phyloP scores from a whole-genome alignment of 2,113 vertebrate species.

The Philantomba maxwellii region DNA sequence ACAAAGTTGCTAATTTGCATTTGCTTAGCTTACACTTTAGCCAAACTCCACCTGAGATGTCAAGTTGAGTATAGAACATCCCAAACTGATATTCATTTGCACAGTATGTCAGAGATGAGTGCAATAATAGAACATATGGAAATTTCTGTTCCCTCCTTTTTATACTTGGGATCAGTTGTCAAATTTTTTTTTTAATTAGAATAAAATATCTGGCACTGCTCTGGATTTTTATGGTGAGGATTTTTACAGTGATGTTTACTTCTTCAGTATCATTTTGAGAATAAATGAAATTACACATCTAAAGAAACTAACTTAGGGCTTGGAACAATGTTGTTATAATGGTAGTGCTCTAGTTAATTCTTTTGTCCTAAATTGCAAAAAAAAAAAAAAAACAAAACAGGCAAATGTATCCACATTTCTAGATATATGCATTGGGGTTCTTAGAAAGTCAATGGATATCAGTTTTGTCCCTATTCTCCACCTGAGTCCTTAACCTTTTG shows the following conservation, averaged over 20 bases:
- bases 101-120: neutral
- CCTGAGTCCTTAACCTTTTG: neutral
- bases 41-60: neutral
- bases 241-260: neutral
- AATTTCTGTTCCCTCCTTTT: neutral
- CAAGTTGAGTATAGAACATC: neutral
- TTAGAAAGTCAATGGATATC: neutral
- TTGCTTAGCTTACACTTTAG: neutral
- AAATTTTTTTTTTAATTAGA: neutral
- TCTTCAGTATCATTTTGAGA: neutral
- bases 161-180: neutral
- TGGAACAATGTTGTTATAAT: neutral
- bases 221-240: neutral
- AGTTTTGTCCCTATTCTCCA: neutral
- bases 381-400: neutral
- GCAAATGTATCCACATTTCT: neutral
- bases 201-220: neutral
- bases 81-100: neutral
- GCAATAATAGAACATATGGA: neutral
- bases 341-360: neutral
- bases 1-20: neutral
- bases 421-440: neutral
- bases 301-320: neutral
- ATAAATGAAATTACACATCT: neutral
- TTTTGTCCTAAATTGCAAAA: neutral